Conservation (phyloP, 2,888 invertebrate species). For the Napeogenes sylphis region DNA sequence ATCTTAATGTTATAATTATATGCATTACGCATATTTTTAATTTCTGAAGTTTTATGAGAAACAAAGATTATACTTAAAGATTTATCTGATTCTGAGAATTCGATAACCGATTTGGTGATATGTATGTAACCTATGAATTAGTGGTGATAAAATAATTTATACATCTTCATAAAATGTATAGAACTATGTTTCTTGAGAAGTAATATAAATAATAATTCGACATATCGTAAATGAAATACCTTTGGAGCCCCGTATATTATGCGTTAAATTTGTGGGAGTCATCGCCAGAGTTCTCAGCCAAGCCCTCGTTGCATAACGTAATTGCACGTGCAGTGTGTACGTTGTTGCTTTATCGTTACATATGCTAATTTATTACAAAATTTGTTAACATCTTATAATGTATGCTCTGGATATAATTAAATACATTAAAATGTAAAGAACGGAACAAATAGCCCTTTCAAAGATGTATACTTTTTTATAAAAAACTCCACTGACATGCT, state of each 20-base stretch:
- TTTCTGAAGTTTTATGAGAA: too few species aligned
- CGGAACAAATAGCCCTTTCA: background rate
- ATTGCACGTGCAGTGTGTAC: conserved; percentile 43
- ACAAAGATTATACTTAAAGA: background rate
- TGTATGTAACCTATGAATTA: conserved; percentile 14
- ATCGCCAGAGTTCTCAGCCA: conserved; percentile 45
- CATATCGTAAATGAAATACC: conserved; percentile 43
- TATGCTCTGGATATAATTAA: conserved; percentile 9
- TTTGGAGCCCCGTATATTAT: conserved; percentile 51
- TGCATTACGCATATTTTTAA: background rate
- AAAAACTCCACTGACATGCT: too few species aligned
- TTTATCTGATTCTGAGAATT: background rate
- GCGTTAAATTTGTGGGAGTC: conserved; percentile 50
- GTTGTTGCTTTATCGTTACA: conserved; percentile 17
- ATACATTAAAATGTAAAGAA: background rate
- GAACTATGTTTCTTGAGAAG: conserved; percentile 28
- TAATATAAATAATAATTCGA: conserved; percentile 14
- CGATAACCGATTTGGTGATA: background rate
- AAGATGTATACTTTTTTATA: too few species aligned
- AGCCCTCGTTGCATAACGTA: conserved; percentile 54
- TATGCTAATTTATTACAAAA: conserved; percentile 21
- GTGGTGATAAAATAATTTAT: conserved; percentile 12
- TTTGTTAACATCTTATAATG: conserved; percentile 19
- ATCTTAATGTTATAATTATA: too few species aligned
- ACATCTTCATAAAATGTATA: conserved; percentile 11